Evolutionary conservation across 2,113 vertebrate species (phyloP), one percentile per base, ranked within the genome.

Genomic region (Sclerurus mexicanus): DNA sequence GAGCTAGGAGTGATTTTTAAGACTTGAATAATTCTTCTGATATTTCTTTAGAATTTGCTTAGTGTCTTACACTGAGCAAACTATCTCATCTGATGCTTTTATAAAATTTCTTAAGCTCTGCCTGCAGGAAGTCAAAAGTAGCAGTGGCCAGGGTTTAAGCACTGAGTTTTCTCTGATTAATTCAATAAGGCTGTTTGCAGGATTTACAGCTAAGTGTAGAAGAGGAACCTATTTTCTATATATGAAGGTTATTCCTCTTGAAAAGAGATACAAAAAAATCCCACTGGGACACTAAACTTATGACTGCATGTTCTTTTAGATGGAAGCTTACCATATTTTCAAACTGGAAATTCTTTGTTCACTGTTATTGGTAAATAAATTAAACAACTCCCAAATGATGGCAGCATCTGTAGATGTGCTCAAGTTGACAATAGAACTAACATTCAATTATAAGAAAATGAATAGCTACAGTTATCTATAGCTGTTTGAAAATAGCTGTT

Each of bases 281-380:
- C 89, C 93, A 72, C 80, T 44, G 78, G 67, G 72, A 58, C 59
- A 85, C 59, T 91, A 80, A 82, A 94, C 71, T 95, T 83, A 85
- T 13, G 85, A 91, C 90, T 90, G 71, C 55, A 58, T 59, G 78
- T 35, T 94, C 75, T 85, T 93, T 90, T 62, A 76, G 85, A 87
- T 89, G 49, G 73, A 87, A 93, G 58, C 42, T 96, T 83, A 91
- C 42, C 24, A 20, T 87, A 82, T 83, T 88, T 96, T 94, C 25
- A 94, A 93, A 91, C 55, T 77, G 82, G 75, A 85, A 89, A 89
- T 69, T 77, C 87, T 96, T 94, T 88, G 78, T 91, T 94, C 85
- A 52, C 59, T 91, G 75, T 47, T 94, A 87, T 66, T 95, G 90
- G 82, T 94, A 94, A 95, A 95, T 93, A 96, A 96, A 97, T 97